Evolutionary conservation across 2,113 vertebrate species (phyloP), one percentile per base, ranked within the genome.

Genomic region (Coptodon rendalli): DNA sequence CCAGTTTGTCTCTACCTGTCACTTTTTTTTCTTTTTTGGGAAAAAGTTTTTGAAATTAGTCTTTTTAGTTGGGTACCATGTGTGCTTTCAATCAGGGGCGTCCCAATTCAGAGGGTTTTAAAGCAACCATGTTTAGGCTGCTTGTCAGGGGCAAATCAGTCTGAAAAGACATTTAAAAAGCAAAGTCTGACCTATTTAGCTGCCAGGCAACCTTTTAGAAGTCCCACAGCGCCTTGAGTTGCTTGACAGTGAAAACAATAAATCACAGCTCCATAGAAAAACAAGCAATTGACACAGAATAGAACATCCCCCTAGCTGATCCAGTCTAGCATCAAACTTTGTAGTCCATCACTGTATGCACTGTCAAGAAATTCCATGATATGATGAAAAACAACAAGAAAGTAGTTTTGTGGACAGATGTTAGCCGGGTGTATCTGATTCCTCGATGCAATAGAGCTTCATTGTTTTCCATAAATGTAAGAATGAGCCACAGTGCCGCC

Each of bases 401-500:
- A 78, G 24, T 29, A 7, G 43, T 29, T 76, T 50, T 76, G 17
- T 7, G 17, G 10, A 78, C 71, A 50, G 71, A 78, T 31, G 43
- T 50, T 5, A 63, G 6, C 29, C 10, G 48, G 2, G 50, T 9
- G 17, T 9, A n/a, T 52, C 17, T 53, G 14, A 48, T 48, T 48
- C 2, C 40, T 76, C 8, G 4, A 48, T 76, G 71, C 24, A 50
- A 7, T 5, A 52, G 27, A 31, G 43, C 43, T 19, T 50, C 43
- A 78, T 50, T 31, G 9, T 48, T 76, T 29, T 29, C 24, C 43
- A 0, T 27, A 76, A 29, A 76, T 3, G 6, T 1, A 29, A 76
- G 45, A 31, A 76, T 2, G 24, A 76, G 14, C 24, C 0, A 48
- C 24, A 50, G 6, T 48, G n/a, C 0, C 1, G 0, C 38, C 12